Conservation (phyloP, 2,113 vertebrate genomes). For the Sceloporus undulatus region DNA sequence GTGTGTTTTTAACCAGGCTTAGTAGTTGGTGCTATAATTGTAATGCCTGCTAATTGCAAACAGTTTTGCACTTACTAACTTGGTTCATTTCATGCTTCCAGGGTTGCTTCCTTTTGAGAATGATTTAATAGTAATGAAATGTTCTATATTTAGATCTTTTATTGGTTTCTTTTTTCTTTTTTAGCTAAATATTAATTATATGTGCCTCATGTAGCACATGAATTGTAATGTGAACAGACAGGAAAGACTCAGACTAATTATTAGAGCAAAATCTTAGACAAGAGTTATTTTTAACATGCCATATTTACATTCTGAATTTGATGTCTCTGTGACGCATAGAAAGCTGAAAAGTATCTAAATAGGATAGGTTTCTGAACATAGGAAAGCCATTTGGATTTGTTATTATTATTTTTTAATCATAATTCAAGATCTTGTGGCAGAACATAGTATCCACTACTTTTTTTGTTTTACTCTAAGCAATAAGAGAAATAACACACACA, state of each 20-base stretch:
- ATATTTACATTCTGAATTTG: neutral
- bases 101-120: constrained; percentile 35
- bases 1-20: constrained; percentile 68
- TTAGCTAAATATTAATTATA: constrained; percentile 62
- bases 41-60: constrained; percentile 66
- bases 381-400: neutral
- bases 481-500: no score
- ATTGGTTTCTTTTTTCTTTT: constrained; percentile 57
- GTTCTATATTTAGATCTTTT: constrained; percentile 75
- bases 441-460: no score
- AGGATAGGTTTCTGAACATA: neutral
- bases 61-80: constrained; percentile 31
- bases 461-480: no score
- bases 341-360: neutral
- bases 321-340: neutral
- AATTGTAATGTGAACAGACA: constrained; percentile 36
- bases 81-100: constrained; percentile 13
- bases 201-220: constrained; percentile 49
- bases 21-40: constrained; percentile 53
- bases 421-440: no score
- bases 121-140: constrained; percentile 73
- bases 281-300: constrained; percentile 25
- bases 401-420: no score
- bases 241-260: constrained; percentile 9
- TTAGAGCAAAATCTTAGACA: neutral